Percentiles rank a stretch among this genome's conserved stretches.
Conservation (phyloP, 2,113 vertebrate species). For the Microcebus jonahi region DNA sequence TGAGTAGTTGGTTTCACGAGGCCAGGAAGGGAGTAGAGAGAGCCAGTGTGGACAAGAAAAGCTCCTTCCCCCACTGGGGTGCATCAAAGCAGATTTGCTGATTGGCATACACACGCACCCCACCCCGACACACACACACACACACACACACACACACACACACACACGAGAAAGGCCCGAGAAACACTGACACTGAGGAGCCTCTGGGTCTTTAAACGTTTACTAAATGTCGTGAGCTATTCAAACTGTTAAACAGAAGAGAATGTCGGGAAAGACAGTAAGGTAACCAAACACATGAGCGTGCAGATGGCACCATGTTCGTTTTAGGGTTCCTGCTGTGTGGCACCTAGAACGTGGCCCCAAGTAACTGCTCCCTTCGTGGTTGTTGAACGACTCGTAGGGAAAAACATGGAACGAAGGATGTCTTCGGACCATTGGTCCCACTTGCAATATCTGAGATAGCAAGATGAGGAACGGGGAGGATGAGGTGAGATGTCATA, state of each 20-base stretch:
- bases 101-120: no score
- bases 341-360: neutral
- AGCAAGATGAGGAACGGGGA: neutral
- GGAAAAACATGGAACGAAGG: neutral
- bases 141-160: neutral
- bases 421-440: neutral
- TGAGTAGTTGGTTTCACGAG: neutral
- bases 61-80: neutral
- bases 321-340: neutral
- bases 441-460: neutral
- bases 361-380: neutral
- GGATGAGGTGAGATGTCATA: neutral
- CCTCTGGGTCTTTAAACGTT: neutral
- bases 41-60: fast-evolving
- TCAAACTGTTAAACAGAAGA: neutral
- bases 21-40: neutral
- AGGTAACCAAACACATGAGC: neutral
- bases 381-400: neutral
- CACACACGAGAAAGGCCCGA: neutral
- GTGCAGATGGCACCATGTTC: neutral
- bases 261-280: neutral
- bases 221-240: neutral
- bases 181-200: neutral
- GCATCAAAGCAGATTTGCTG: neutral
- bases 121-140: neutral